phyloP scores from a whole-genome alignment of 2,797 vertebrate genomes.

The Gallinago solitaria region DNA sequence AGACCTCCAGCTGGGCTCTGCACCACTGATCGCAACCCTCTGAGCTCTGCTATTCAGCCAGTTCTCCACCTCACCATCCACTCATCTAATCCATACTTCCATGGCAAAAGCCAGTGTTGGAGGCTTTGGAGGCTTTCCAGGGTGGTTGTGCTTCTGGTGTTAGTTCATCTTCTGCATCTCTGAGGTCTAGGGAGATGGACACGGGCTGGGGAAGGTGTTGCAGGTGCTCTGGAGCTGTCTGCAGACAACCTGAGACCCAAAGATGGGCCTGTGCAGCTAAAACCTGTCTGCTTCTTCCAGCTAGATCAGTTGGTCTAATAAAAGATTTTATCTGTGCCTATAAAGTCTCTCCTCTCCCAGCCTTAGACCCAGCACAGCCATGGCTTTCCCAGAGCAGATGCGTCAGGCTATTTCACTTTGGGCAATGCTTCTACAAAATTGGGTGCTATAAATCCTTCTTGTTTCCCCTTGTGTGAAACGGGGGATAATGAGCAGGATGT shows the following conservation, averaged over 20 bases:
- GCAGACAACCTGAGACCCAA: background rate
- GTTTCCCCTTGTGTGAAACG: background rate
- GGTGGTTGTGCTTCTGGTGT: background rate
- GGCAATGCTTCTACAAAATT: background rate
- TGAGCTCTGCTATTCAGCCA: background rate
- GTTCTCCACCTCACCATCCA: background rate
- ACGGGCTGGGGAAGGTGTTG: too few relatives aligned
- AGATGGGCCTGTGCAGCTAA: background rate
- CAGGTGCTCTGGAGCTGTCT: background rate
- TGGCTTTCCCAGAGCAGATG: background rate
- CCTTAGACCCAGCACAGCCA: background rate
- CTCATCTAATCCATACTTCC: background rate
- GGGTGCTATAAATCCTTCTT: constrained; percentile 32
- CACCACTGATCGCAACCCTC: background rate
- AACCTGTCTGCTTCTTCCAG: background rate
- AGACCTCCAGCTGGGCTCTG: too few relatives aligned
- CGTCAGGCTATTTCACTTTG: background rate
- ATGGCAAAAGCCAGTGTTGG: background rate
- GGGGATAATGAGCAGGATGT: background rate
- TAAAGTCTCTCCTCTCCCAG: constrained; percentile 1
- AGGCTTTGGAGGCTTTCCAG: background rate
- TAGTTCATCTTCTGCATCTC: background rate
- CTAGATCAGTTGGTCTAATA: constrained; percentile 19
- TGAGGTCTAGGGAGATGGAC: background rate
- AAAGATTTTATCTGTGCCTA: constrained; percentile 46